These are phyloP conservation scores for Carpatolechia fugitivella DNA, from an alignment of 2,888 invertebrate species.

Conservation along the genomic window DNA sequence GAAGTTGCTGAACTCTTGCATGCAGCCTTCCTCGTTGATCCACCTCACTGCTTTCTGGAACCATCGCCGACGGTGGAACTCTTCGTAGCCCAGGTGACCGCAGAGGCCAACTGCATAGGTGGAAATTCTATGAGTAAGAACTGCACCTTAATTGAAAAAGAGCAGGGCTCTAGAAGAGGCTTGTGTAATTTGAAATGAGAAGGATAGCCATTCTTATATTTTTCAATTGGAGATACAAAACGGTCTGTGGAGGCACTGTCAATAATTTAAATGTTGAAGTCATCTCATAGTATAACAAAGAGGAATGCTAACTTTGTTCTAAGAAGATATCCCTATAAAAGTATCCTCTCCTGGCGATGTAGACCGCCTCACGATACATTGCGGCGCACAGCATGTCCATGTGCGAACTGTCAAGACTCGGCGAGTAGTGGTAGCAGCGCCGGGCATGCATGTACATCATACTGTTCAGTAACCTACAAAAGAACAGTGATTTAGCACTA, in stretches of 20 bases:
- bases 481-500: background rate
- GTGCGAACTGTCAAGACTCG: slow-evolving; percentile 21
- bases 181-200: no score
- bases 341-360: slow-evolving; percentile 33
- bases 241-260: no score
- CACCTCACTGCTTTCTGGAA: slow-evolving; percentile 23
- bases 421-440: slow-evolving; percentile 23
- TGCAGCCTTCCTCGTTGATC: slow-evolving; percentile 9
- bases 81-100: slow-evolving; percentile 31
- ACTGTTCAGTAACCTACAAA: background rate
- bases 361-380: slow-evolving; percentile 39
- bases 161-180: no score
- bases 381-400: slow-evolving; percentile 32
- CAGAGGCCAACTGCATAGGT: slow-evolving; percentile 18
- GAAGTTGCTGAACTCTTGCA: background rate
- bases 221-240: no score
- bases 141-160: no score
- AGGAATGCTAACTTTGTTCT: slow-evolving; percentile 25
- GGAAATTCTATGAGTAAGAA: background rate
- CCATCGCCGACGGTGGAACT: slow-evolving; percentile 33
- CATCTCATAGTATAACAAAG: no score
- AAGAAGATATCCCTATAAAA: slow-evolving; percentile 35
- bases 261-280: no score
- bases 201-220: no score
- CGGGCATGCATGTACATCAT: background rate